Evolutionary conservation across 2,113 vertebrate species (phyloP).

Genomic region (Uropsilus gracilis): DNA sequence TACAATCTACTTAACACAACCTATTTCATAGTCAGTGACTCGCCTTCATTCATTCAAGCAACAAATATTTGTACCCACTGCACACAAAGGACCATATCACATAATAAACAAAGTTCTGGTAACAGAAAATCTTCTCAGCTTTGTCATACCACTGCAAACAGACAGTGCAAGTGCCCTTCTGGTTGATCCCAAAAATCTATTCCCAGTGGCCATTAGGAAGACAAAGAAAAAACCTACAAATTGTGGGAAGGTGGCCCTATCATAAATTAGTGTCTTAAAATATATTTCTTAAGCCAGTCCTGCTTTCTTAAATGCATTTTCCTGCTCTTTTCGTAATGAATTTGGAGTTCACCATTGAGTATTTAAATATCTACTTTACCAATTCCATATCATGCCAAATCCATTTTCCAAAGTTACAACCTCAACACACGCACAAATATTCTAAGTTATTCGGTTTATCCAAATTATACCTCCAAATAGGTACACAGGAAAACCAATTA

Average conservation of each 20-base stretch:
- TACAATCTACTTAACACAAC: neutral
- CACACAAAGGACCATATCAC: neutral
- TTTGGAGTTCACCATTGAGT: neutral
- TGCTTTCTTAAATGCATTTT: neutral
- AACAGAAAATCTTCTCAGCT: neutral
- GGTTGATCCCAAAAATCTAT: neutral
- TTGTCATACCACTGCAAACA: conserved; percentile 7
- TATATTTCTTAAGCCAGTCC: neutral
- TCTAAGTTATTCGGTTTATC: conserved; percentile 7
- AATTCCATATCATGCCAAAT: neutral
- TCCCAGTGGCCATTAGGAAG: neutral
- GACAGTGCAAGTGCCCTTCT: neutral
- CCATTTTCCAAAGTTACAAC: neutral
- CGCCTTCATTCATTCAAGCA: neutral
- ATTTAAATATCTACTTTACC: neutral
- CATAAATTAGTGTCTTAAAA: too few species aligned
- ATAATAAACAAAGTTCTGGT: conserved; percentile 3
- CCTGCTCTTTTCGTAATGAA: neutral
- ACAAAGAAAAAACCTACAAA: neutral
- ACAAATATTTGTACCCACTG: neutral
- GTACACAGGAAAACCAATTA: neutral
- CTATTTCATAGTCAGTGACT: neutral
- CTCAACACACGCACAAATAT: neutral
- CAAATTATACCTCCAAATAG: neutral
- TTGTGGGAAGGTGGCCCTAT: neutral